These are phyloP conservation scores for Dromas ardeola DNA, from an alignment of 2,113 vertebrate species.

Conservation along the genomic window DNA sequence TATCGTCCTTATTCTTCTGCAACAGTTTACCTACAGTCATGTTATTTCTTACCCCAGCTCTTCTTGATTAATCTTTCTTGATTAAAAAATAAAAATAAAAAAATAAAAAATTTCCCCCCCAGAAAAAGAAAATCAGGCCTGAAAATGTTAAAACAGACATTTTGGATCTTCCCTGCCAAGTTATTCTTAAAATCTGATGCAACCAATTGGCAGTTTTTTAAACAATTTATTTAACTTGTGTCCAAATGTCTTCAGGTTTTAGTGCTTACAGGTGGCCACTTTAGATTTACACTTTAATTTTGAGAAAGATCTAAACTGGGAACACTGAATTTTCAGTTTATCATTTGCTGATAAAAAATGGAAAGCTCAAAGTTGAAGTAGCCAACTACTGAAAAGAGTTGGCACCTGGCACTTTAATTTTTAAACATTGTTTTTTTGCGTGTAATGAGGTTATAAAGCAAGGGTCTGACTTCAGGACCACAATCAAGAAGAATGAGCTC, in stretches of 20 bases:
- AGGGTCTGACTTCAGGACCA: constrained; percentile 43
- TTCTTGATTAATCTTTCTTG: too few species aligned
- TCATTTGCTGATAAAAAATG: constrained; percentile 66
- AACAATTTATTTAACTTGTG: constrained; percentile 36
- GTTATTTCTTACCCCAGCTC: not conserved
- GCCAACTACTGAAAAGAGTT: constrained; percentile 57
- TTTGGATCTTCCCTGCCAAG: not conserved
- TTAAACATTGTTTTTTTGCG: not conserved
- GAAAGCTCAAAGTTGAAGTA: constrained; percentile 65
- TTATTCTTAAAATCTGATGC: constrained; percentile 15
- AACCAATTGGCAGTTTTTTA: constrained; percentile 30
- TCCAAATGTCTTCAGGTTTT: constrained; percentile 69
- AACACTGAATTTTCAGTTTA: constrained; percentile 56
- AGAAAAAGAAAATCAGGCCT: not conserved
- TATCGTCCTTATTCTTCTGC: not conserved
- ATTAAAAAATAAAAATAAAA: not conserved
- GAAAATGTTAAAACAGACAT: not conserved
- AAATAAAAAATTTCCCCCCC: accelerated
- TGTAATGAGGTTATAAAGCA: constrained; percentile 41
- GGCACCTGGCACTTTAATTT: constrained; percentile 65
- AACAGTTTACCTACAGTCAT: not conserved
- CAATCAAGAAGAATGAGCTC: constrained; percentile 35
- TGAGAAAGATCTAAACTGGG: constrained; percentile 60
- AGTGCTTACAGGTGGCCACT: constrained; percentile 66
- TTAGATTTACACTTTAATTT: constrained; percentile 68